phyloP scores from a whole-genome alignment of 2,113 vertebrate genomes.

The Bagarius yarrelli region DNA sequence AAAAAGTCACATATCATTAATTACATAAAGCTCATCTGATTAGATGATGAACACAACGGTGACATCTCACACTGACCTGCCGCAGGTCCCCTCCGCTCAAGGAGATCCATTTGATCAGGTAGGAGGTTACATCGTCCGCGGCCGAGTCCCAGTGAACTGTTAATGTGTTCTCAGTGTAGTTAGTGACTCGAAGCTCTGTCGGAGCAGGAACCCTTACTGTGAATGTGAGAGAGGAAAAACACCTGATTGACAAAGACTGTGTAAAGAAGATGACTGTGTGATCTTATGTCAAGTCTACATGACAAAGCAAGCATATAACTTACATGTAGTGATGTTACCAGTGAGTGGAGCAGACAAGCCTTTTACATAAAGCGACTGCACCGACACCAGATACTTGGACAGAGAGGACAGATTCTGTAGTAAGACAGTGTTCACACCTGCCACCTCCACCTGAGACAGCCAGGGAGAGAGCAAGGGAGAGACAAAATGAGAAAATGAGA shows the following conservation, averaged over 20 bases:
- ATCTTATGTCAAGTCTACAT: neutral
- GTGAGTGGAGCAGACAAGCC: constrained; percentile 76
- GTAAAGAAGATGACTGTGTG: neutral
- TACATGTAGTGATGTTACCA: constrained; percentile 84
- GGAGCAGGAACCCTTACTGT: constrained; percentile 85
- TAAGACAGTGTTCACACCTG: constrained; percentile 62
- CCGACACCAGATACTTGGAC: constrained; percentile 74
- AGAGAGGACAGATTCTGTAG: too few species aligned
- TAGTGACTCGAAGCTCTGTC: constrained; percentile 74
- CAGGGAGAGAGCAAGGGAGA: too few species aligned
- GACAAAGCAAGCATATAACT: constrained; percentile 58
- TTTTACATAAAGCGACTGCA: constrained; percentile 74
- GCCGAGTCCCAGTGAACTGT: constrained; percentile 80
- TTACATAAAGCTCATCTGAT: neutral
- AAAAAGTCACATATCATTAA: neutral
- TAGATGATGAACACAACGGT: too few species aligned
- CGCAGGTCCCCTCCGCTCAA: constrained; percentile 78
- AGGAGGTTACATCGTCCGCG: constrained; percentile 80
- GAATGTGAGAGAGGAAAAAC: constrained; percentile 27
- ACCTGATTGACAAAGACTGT: neutral
- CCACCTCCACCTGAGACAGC: constrained; percentile 75
- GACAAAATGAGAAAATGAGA: too few species aligned
- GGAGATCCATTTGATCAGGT: constrained; percentile 90
- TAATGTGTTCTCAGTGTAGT: constrained; percentile 77
- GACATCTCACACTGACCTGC: constrained; percentile 73